phyloP scores from a whole-genome alignment of 2,888 invertebrate species.

The Lepidochrysops patricia region DNA sequence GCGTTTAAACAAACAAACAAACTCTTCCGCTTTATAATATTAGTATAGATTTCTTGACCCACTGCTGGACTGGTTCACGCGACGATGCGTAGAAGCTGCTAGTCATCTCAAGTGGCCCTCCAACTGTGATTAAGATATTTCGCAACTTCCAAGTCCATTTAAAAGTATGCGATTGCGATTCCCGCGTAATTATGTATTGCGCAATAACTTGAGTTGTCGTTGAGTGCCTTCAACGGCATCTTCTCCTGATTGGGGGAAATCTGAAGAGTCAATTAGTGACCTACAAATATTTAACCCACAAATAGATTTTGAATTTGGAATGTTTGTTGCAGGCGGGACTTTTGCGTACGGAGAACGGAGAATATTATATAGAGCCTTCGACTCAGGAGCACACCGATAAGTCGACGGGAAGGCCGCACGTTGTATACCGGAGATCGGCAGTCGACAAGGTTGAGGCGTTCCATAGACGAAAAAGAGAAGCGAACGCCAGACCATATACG shows the following conservation, averaged over 20 bases:
- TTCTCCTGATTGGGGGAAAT: neutral
- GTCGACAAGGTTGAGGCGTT: slow-evolving; percentile 64
- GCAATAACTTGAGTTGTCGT: neutral
- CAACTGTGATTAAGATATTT: slow-evolving; percentile 18
- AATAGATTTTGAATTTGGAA: neutral
- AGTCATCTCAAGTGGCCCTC: slow-evolving; percentile 10
- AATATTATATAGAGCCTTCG: slow-evolving; percentile 83
- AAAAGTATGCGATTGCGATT: neutral
- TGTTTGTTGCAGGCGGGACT: slow-evolving; percentile 75
- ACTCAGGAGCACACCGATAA: slow-evolving; percentile 60
- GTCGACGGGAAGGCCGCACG: slow-evolving; percentile 73
- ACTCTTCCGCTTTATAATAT: too few species aligned
- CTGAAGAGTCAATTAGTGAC: neutral
- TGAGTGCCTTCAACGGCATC: neutral
- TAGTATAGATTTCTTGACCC: slow-evolving; percentile 58
- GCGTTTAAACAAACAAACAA: too few species aligned
- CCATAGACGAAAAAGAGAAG: slow-evolving; percentile 51
- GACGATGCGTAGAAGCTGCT: slow-evolving; percentile 31
- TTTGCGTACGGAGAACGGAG: slow-evolving; percentile 77
- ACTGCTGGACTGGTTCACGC: slow-evolving; percentile 55
- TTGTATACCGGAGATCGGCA: slow-evolving; percentile 80
- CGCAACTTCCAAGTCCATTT: slow-evolving; percentile 14
- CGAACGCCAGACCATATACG: slow-evolving; percentile 33
- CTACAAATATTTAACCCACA: neutral
- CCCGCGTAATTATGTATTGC: neutral